Evolutionary conservation across 2,888 invertebrate species (phyloP).

Genomic region (Harpagoxenus sublaevis): DNA sequence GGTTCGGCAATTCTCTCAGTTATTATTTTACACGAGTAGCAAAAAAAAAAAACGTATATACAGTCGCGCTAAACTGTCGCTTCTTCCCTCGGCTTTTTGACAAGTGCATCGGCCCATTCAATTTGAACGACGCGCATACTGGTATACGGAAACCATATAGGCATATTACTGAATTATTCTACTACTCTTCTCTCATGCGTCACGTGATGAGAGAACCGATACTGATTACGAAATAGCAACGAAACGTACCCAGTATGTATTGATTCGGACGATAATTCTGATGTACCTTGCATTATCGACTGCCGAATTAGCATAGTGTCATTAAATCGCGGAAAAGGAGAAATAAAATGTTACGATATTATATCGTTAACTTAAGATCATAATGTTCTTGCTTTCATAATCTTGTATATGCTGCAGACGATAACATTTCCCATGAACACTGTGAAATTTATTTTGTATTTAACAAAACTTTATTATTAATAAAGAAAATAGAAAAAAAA

Average conservation of each 20-base stretch:
- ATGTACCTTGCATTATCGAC: slow-evolving; percentile 64
- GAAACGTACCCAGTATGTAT: slow-evolving; percentile 48
- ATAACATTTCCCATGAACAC: neutral
- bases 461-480: neutral
- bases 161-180: slow-evolving; percentile 39
- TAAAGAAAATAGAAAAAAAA: neutral
- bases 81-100: neutral
- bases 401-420: neutral
- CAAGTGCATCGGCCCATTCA: neutral
- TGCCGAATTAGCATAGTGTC: slow-evolving; percentile 65
- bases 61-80: neutral
- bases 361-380: neutral
- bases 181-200: slow-evolving; percentile 57
- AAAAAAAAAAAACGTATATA: neutral
- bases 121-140: neutral
- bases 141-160: neutral
- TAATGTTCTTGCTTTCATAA: neutral
- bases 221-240: slow-evolving; percentile 59
- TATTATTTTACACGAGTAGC: neutral
- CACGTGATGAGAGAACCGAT: slow-evolving; percentile 64
- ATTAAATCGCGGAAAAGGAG: slow-evolving; percentile 52
- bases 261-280: slow-evolving; percentile 64
- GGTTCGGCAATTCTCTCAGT: neutral
- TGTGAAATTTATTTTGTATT: neutral
- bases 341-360: slow-evolving; percentile 57